These are phyloP conservation scores for Octopus bimaculoides DNA, from an alignment of 1,140 invertebrate genomes.

Conservation along the genomic window DNA sequence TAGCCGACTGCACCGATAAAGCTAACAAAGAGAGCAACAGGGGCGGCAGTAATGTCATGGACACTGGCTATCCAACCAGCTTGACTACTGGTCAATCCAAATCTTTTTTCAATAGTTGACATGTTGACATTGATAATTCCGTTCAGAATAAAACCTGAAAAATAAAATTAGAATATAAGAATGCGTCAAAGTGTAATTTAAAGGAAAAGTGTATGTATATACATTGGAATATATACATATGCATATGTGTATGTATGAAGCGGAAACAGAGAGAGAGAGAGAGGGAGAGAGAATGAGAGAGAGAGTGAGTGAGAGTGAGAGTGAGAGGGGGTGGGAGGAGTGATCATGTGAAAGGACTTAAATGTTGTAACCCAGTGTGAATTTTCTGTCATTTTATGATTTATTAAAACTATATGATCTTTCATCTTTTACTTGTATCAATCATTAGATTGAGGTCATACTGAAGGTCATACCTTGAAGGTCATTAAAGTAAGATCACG, in stretches of 20 bases:
- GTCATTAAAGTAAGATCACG: too few relatives aligned
- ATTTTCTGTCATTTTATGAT: too few relatives aligned
- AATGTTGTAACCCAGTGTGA: too few relatives aligned
- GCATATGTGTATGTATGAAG: neutral
- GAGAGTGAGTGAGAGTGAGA: neutral
- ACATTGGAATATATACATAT: neutral
- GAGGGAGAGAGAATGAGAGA: neutral
- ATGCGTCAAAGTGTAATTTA: too few relatives aligned
- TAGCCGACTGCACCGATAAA: conserved; percentile 63
- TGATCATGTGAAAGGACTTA: neutral
- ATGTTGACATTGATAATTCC: conserved; percentile 82
- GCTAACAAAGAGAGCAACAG: conserved; percentile 72
- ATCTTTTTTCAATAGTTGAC: conserved; percentile 79
- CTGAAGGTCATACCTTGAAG: too few relatives aligned
- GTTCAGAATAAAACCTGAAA: conserved; percentile 76
- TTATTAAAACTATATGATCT: too few relatives aligned
- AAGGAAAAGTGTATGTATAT: neutral
- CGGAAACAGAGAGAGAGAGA: neutral
- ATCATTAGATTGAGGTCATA: too few relatives aligned
- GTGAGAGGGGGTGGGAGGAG: neutral
- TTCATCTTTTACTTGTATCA: too few relatives aligned
- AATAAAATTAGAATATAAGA: neutral
- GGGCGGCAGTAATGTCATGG: conserved; percentile 76
- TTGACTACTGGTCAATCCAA: conserved; percentile 69
- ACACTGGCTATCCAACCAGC: conserved; percentile 74